Conservation (phyloP, 2,888 invertebrate species). For the Cantharis rustica region DNA sequence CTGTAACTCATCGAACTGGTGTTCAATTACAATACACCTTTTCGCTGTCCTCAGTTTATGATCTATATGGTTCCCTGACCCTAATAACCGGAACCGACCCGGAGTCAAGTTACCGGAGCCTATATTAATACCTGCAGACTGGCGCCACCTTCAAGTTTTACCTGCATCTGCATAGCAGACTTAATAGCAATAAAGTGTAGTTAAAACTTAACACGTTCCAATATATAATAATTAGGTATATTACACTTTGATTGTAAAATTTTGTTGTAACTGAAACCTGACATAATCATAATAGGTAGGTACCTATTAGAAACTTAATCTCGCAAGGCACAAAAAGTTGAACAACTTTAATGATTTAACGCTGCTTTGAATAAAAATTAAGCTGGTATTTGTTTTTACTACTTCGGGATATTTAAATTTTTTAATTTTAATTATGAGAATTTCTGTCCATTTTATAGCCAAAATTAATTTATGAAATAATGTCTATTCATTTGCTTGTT, state of each 20-base stretch:
- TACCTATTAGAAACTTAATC: background rate
- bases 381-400: background rate
- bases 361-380: background rate
- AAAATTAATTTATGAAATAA: background rate
- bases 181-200: slow-evolving; percentile 9
- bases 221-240: background rate
- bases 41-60: slow-evolving; percentile 48
- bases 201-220: background rate
- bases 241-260: background rate
- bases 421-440: background rate
- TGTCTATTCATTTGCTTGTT: background rate
- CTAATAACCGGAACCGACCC: slow-evolving; percentile 51
- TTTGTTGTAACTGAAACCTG: background rate
- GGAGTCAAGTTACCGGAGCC: slow-evolving; percentile 40
- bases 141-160: slow-evolving; percentile 27
- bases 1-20: slow-evolving; percentile 44
- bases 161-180: slow-evolving; percentile 8
- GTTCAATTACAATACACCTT: slow-evolving; percentile 44
- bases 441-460: background rate
- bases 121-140: slow-evolving; percentile 32
- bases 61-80: slow-evolving; percentile 44
- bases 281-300: background rate
- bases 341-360: background rate
- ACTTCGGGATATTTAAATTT: background rate
- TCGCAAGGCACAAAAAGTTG: background rate